Base-by-base conservation (phyloP, 2,113 vertebrate genomes). In the Stegostoma tigrinum region DNA sequence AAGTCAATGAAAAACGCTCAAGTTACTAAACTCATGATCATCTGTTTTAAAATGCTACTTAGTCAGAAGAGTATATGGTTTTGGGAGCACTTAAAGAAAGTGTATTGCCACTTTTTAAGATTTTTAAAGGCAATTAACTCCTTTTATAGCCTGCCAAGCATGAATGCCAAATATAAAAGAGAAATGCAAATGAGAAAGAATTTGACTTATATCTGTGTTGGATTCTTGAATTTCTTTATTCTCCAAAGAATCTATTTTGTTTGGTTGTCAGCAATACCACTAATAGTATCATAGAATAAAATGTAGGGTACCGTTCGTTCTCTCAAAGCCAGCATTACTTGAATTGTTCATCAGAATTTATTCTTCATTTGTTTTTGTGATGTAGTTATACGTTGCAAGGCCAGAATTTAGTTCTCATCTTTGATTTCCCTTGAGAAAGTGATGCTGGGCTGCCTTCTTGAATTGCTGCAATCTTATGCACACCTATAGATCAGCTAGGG, bases 81-180 rank as follows among this genome's bases (percentile, higher is more conserved):
- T 94, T 38, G 55, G 64, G n/a, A 94, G 94, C 94, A 95, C 68
- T 95, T 95, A 95, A 95, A 21, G 68, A 75, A 95, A 72, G 42
- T 95, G 27, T 15, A 34, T 95, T 52, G 23, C 38, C 45, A 70
- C 93, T 42, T 72, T 95, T 75, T 52, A 95, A 95, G 94, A 75
- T 27, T 34, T 94, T 72, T 72, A 15, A 72, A 95, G 42, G 42
- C 38, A 95, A 72, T 95, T 70, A 95, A 72, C 94, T 95, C 38
- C 23, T 72, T 48, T 72, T 95, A 70, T 95, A 27, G 45, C 30
- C 38, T 72, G 38, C 68, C n/a, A 95, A 19, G 68, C 42, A 95
- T 75, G 68, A 72, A 95, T 95, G 67, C 23, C 87, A 72, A 95
- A 52, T 48, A 72, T 72, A 95, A 95, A 52, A 52, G 12, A n/a